Base-by-base conservation (phyloP, 2,797 vertebrate genomes). In the Pitangus sulphuratus region DNA sequence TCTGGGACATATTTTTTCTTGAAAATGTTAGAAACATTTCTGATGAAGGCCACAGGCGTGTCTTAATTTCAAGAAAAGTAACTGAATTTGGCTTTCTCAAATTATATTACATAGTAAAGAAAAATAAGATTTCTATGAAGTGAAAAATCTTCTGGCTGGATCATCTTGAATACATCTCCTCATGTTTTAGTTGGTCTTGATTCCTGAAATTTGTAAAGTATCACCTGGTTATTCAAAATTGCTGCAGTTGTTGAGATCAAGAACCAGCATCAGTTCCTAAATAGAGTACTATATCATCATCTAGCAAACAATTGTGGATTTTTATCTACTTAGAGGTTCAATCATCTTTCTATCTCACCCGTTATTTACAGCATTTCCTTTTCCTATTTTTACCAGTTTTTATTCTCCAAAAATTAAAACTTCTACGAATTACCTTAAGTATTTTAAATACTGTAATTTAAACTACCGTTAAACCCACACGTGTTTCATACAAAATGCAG, bases 1-100 rank as follows among this genome's bases (percentile, higher is more conserved):
- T 99, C 97, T 99, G 99, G 89, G 99, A 99, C 98, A 99, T 98
- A 97, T 99, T 99, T 98, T 99, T 99, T 82, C 99, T 98, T 96
- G 99, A 98, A 92, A 99, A 97, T 84, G 98, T 96, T 96, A 98
- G 98, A 97, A 99, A 98, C 99, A 99, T 99, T 97, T 98, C 95
- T 97, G 93, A 95, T 82, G 91, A 96, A 95, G 89, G 84, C 81
- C 93, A 87, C 62, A 56, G 57, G 66, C 12, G 1, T 3, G 54
- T 83, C 56, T 94, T 66, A 60, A 89, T 51, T 54, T 83, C 50
- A 79, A 87, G 72, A 54, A 25, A 90, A 64, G 42, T 54, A 86
- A 95, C 10, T 79, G 65, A 96, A 90, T 76, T 48, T 83, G 28
- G 51, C 84, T 95, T 76, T 62, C 44, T 87, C 66, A 75, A 90